Conservation (phyloP, 2,888 invertebrate genomes). For the Eupithecia subfuscata region DNA sequence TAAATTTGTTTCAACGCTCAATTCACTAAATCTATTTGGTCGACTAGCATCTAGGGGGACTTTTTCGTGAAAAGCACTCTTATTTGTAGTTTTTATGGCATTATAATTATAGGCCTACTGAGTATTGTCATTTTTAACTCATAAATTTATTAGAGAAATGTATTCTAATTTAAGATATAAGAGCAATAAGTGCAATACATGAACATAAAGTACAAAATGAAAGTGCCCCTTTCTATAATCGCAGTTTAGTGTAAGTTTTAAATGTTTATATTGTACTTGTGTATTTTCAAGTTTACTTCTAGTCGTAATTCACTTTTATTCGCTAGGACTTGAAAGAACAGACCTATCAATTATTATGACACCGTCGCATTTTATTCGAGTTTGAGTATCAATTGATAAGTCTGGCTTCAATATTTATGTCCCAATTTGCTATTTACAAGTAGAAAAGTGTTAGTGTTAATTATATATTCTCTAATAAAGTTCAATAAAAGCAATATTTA, state of each 20-base stretch:
- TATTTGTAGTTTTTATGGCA: neutral
- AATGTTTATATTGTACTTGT: constrained; percentile 4
- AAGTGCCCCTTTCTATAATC: constrained; percentile 2
- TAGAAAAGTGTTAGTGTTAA: neutral
- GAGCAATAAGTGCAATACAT: neutral
- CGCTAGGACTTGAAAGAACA: neutral
- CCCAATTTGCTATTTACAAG: neutral
- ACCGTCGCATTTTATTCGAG: no score
- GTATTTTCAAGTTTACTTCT: constrained; percentile 10
- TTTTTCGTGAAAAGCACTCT: no score
- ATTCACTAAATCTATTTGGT: no score
- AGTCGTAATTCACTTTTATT: constrained; percentile 11
- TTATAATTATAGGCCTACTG: neutral
- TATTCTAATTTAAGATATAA: neutral
- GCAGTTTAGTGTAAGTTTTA: neutral
- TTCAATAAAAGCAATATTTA: constrained; percentile 9
- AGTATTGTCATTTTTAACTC: no score
- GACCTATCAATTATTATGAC: neutral
- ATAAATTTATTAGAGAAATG: neutral
- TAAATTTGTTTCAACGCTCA: no score
- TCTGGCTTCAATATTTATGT: neutral
- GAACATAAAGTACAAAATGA: constrained; percentile 13
- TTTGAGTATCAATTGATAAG: neutral
- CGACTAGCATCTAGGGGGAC: no score
- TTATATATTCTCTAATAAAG: neutral